These are phyloP conservation scores for Drosophila pandora DNA, from an alignment of 1,140 invertebrate species.

Conservation along the genomic window DNA sequence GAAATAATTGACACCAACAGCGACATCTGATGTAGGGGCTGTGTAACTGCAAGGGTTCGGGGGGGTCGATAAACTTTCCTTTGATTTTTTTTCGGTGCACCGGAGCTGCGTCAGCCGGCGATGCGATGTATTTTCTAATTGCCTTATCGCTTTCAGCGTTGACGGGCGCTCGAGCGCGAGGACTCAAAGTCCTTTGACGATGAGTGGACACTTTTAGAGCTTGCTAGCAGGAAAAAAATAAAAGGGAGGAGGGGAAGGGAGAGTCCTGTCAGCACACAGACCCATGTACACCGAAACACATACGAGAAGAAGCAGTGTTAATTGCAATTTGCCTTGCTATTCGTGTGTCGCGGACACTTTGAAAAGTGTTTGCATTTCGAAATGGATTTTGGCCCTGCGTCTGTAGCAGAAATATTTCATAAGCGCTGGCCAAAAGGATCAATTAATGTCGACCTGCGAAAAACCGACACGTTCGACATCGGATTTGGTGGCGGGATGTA, in stretches of 20 bases:
- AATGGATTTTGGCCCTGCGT: constrained; percentile 64
- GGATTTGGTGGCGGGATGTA: constrained; percentile 23
- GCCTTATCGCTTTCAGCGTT: constrained; percentile 77
- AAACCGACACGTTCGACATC: constrained; percentile 42
- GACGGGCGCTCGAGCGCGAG: constrained; percentile 58
- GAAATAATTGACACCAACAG: constrained; percentile 72
- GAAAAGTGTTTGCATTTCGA: constrained; percentile 63
- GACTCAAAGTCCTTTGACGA: constrained; percentile 76
- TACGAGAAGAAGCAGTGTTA: constrained; percentile 46
- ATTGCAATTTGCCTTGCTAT: constrained; percentile 68
- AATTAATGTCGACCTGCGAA: constrained; percentile 46
- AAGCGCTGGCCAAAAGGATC: constrained; percentile 66
- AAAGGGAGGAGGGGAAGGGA: neutral
- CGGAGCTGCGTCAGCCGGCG: constrained; percentile 40
- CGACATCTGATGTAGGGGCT: neutral
- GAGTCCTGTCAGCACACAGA: constrained; percentile 2
- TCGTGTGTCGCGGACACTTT: constrained; percentile 46
- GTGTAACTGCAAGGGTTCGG: neutral
- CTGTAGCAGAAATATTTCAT: constrained; percentile 68
- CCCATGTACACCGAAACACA: neutral
- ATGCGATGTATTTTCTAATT: constrained; percentile 68
- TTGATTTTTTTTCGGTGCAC: constrained; percentile 37
- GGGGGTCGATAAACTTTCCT: constrained; percentile 17
- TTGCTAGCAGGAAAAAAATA: constrained; percentile 23
- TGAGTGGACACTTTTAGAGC: constrained; percentile 68